A percentile compares a stretch with the other conserved stretches of the same genome.
Conservation (phyloP, 2,113 vertebrate genomes). For the Xiphophorus maculatus region DNA sequence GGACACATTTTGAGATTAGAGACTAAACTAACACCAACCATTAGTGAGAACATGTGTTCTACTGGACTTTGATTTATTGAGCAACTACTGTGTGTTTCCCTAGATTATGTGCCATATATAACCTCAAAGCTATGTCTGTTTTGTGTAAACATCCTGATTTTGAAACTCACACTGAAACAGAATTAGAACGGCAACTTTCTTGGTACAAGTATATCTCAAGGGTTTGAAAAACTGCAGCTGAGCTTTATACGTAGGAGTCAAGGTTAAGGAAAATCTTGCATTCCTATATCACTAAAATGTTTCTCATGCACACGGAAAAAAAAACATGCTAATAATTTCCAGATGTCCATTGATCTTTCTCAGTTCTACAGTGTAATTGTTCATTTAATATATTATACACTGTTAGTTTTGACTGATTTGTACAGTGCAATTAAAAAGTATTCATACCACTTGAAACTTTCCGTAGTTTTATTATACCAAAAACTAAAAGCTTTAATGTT, state of each 20-base stretch:
- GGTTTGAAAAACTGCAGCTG: neutral
- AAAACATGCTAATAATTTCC: neutral
- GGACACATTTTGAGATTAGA: conserved; percentile 1
- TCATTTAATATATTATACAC: neutral
- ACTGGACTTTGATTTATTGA: conserved; percentile 16
- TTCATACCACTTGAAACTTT: neutral
- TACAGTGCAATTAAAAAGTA: neutral
- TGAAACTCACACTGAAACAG: neutral
- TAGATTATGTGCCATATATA: neutral
- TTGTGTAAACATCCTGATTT: neutral
- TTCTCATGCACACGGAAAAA: neutral
- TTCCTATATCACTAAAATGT: neutral
- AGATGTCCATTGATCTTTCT: neutral
- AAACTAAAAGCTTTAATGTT: neutral
- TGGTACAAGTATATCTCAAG: neutral
- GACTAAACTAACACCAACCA: neutral
- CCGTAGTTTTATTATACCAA: neutral
- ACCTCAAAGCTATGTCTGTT: neutral
- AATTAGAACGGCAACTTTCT: neutral
- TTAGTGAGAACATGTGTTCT: neutral
- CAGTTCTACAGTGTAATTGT: neutral
- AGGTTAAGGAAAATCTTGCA: neutral
- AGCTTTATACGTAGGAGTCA: neutral
- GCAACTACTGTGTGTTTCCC: conserved; percentile 1
- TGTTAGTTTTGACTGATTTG: no score